A percentile compares a stretch with the other conserved stretches of the same genome.
These are phyloP conservation scores for Drosophila pruinosa DNA, from an alignment of 1,140 invertebrate genomes.

Conservation along the genomic window DNA sequence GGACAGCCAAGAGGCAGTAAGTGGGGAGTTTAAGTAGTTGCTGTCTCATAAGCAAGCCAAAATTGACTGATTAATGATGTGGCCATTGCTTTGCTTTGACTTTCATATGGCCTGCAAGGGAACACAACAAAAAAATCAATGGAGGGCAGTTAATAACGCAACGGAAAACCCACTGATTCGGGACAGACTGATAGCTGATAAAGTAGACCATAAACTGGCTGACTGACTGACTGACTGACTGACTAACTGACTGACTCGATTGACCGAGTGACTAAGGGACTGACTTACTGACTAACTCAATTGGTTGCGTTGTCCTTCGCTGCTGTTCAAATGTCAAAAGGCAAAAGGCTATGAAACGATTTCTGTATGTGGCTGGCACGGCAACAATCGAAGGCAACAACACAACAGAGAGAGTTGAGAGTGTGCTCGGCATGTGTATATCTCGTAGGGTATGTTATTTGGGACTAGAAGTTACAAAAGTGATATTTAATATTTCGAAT, in stretches of 20 bases:
- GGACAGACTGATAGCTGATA: slow-evolving; percentile 15
- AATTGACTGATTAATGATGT: slow-evolving; percentile 36
- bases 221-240: slow-evolving; percentile 17
- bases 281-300: slow-evolving; percentile 38
- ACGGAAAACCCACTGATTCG: slow-evolving; percentile 23
- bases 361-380: slow-evolving; percentile 52
- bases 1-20: not conserved
- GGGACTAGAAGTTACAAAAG: too few relatives aligned
- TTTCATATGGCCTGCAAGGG: slow-evolving; percentile 8
- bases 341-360: slow-evolving; percentile 25
- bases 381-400: slow-evolving; percentile 18
- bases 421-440: not conserved
- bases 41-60: slow-evolving; percentile 14
- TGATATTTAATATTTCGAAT: too few relatives aligned
- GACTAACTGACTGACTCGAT: slow-evolving; percentile 27
- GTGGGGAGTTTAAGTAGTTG: slow-evolving; percentile 10
- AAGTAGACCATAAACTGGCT: slow-evolving; percentile 6
- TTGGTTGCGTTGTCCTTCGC: slow-evolving; percentile 58
- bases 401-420: not conserved
- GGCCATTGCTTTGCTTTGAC: slow-evolving; percentile 18
- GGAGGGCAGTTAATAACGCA: slow-evolving; percentile 16
- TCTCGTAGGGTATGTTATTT: not conserved
- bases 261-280: slow-evolving; percentile 24
- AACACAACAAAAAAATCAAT: slow-evolving; percentile 63
- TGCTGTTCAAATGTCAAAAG: slow-evolving; percentile 66